These are phyloP conservation scores for Omphaloscelis lunosa DNA, from an alignment of 2,888 invertebrate genomes.

Conservation along the genomic window DNA sequence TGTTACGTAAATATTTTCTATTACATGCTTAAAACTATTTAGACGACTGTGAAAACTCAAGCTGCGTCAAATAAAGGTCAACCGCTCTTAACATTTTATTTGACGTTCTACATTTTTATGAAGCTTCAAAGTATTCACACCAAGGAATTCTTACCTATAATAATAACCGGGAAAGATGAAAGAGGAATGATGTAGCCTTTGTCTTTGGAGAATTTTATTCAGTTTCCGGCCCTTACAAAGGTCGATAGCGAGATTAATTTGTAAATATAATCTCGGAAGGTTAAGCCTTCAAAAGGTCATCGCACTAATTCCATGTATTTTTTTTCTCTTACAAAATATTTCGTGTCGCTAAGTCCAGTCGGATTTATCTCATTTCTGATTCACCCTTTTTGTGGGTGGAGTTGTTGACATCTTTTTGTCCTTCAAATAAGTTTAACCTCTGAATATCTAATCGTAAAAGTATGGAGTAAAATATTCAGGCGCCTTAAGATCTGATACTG, in stretches of 20 bases:
- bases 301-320: slow-evolving; percentile 36
- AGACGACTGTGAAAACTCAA: slow-evolving; percentile 14
- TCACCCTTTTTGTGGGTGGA: slow-evolving; percentile 62
- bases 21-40: slow-evolving; percentile 21
- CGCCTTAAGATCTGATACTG: slow-evolving; percentile 6
- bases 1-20: slow-evolving; percentile 4
- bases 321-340: slow-evolving; percentile 48
- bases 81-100: slow-evolving; percentile 63
- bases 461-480: slow-evolving; percentile 50
- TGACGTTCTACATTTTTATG: slow-evolving; percentile 67
- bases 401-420: slow-evolving; percentile 63
- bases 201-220: slow-evolving; percentile 57
- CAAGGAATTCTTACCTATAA: slow-evolving; percentile 66
- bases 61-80: slow-evolving; percentile 53
- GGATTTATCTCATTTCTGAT: slow-evolving; percentile 65
- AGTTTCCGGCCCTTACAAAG: slow-evolving; percentile 32
- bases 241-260: slow-evolving; percentile 54
- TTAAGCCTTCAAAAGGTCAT: slow-evolving; percentile 43
- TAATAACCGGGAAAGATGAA: slow-evolving; percentile 65
- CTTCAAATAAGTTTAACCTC: slow-evolving; percentile 61
- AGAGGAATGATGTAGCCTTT: slow-evolving; percentile 59
- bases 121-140: slow-evolving; percentile 71
- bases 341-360: slow-evolving; percentile 42
- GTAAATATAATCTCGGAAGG: slow-evolving; percentile 59
- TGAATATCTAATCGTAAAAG: slow-evolving; percentile 57